These are phyloP conservation scores for Hycleus cichorii DNA, from an alignment of 1,140 invertebrate species.

Conservation along the genomic window DNA sequence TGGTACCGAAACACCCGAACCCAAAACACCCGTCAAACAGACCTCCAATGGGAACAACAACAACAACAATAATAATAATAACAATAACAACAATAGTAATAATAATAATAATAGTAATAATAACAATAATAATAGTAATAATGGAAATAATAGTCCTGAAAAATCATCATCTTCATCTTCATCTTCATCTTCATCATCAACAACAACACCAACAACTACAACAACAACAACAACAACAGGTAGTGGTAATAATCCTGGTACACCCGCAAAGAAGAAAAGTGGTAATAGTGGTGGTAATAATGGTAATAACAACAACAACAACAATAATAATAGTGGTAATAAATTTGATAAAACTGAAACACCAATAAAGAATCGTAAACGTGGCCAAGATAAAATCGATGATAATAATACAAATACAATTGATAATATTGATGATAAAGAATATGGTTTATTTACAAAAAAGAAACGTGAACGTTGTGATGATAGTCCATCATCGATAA, in stretches of 20 bases:
- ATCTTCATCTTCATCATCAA: conserved; percentile 37
- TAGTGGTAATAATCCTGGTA: conserved; percentile 41
- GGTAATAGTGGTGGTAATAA: conserved; percentile 41
- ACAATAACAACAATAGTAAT: neutral
- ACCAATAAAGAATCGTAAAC: conserved; percentile 65
- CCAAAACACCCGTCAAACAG: conserved; percentile 49
- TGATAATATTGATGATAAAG: conserved; percentile 49
- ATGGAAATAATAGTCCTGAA: too few species aligned
- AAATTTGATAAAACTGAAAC: conserved; percentile 57
- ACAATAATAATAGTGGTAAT: conserved; percentile 32
- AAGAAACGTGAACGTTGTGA: conserved; percentile 62
- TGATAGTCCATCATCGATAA: conserved; percentile 69
- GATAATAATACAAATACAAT: conserved; percentile 26
- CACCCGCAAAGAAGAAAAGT: conserved; percentile 50
- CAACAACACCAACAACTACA: conserved; percentile 42
- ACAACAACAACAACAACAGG: conserved; percentile 36
- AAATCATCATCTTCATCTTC: too few species aligned
- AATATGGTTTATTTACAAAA: conserved; percentile 53
- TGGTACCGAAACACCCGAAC: conserved; percentile 64
- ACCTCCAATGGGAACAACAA: conserved; percentile 44
- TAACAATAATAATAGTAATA: too few species aligned
- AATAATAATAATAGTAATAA: too few species aligned
- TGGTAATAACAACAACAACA: too few species aligned
- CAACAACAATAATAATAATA: neutral
- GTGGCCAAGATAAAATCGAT: conserved; percentile 51